Evolutionary conservation across 2,797 vertebrate species (phyloP).

Genomic region (Bucorvus abyssinicus): DNA sequence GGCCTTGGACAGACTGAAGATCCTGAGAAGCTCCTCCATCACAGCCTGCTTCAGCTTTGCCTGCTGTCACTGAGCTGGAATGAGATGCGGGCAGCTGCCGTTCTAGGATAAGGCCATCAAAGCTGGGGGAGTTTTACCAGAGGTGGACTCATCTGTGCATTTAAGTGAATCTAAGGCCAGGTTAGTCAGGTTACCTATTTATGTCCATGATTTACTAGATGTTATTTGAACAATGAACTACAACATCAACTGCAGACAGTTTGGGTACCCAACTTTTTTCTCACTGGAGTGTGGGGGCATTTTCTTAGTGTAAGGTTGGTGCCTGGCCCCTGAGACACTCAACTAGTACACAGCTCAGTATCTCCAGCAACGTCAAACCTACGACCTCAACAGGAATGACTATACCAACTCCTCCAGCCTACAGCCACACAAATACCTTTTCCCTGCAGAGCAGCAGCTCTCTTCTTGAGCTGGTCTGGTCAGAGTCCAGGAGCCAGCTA

Average conservation of each 20-base stretch:
- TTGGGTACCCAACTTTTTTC: neutral
- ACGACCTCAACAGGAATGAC: neutral
- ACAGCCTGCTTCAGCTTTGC: neutral
- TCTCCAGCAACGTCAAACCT: neutral
- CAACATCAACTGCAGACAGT: neutral
- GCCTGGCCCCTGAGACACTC: neutral
- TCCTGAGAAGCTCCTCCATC: neutral
- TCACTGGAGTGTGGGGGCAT: accelerated
- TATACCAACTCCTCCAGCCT: neutral
- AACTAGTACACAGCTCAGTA: neutral
- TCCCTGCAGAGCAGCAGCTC: neutral
- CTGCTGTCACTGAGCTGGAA: neutral
- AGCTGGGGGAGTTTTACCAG: neutral
- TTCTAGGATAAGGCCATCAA: neutral
- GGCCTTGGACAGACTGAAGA: neutral
- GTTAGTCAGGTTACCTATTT: neutral
- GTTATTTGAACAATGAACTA: neutral
- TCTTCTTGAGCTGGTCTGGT: neutral
- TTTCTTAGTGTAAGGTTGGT: neutral
- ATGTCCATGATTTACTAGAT: neutral
- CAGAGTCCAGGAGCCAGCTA: neutral
- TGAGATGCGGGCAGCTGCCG: neutral
- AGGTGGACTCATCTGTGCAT: neutral
- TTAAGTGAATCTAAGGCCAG: neutral
- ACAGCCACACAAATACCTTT: neutral